Conservation (phyloP, 2,888 invertebrate genomes). For the Busseola fusca region DNA sequence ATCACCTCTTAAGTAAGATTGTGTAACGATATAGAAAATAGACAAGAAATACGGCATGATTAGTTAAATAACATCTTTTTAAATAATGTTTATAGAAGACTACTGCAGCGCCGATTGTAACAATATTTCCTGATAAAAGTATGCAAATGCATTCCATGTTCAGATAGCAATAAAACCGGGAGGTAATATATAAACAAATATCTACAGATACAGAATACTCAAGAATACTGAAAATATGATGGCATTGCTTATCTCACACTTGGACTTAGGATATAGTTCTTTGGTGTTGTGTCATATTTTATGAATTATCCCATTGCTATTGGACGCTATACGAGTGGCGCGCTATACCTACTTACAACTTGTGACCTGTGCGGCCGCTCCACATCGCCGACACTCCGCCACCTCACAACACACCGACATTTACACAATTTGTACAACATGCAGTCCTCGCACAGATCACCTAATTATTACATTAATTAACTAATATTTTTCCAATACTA, state of each 20-base stretch:
- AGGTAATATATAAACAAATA: constrained; percentile 46
- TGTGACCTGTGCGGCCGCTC: constrained; percentile 69
- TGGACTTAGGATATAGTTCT: constrained; percentile 85
- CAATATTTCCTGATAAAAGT: constrained; percentile 16
- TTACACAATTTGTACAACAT: constrained; percentile 66
- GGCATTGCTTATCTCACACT: constrained; percentile 80
- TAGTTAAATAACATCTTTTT: constrained; percentile 44
- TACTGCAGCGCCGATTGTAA: constrained; percentile 33
- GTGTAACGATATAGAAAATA: constrained; percentile 53
- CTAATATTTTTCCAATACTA: constrained; percentile 71
- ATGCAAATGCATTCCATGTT: neutral
- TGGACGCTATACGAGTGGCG: constrained; percentile 85
- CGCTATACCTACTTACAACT: constrained; percentile 69
- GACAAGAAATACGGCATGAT: constrained; percentile 51
- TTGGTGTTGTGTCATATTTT: constrained; percentile 87
- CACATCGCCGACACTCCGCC: constrained; percentile 52
- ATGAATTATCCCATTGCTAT: constrained; percentile 79
- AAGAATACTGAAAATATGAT: constrained; percentile 85
- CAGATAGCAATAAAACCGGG: constrained; percentile 17
- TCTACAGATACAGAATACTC: constrained; percentile 75
- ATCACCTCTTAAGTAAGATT: constrained; percentile 41
- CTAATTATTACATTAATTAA: constrained; percentile 72
- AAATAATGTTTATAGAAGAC: constrained; percentile 19
- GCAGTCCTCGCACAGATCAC: constrained; percentile 70
- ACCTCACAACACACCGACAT: constrained; percentile 57